phyloP scores from a whole-genome alignment of 2,113 vertebrate genomes.

The Sialia sialis region DNA sequence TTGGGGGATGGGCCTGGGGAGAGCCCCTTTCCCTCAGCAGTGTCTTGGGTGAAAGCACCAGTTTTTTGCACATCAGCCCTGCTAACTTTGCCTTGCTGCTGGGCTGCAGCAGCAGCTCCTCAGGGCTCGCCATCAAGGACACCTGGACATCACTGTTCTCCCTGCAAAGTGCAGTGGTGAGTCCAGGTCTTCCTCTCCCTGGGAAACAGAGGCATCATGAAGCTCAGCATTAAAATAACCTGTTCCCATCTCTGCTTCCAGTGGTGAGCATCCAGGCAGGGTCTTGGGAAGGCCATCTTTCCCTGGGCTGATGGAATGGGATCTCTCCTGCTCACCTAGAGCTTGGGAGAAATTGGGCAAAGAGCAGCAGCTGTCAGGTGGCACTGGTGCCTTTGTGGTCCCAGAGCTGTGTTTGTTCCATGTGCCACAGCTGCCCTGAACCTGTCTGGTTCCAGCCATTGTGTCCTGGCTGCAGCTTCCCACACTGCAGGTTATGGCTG shows the following conservation, averaged over 20 bases:
- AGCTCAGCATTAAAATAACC: neutral
- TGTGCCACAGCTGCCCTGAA: neutral
- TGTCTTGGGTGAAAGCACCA: neutral
- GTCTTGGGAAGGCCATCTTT: neutral
- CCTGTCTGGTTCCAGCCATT: accelerated
- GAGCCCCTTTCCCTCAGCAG: neutral
- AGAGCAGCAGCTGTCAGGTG: neutral
- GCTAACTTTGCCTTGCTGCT: neutral
- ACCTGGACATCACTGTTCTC: too few species aligned
- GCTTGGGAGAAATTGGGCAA: neutral
- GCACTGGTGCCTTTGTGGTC: neutral
- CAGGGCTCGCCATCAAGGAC: neutral
- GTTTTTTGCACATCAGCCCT: neutral
- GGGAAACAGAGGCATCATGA: neutral
- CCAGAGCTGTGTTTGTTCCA: accelerated
- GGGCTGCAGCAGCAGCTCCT: neutral
- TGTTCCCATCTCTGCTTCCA: neutral
- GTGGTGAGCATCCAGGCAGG: accelerated
- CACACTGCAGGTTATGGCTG: accelerated
- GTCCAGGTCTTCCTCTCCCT: neutral
- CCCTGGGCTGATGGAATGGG: neutral
- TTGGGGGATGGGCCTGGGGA: neutral
- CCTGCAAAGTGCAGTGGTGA: neutral
- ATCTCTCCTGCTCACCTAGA: neutral
- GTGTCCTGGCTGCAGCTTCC: accelerated